A percentile compares a stretch with the other conserved stretches of the same genome.
Evolutionary conservation across 2,888 invertebrate species (phyloP).

Genomic region (Graphium colonna): DNA sequence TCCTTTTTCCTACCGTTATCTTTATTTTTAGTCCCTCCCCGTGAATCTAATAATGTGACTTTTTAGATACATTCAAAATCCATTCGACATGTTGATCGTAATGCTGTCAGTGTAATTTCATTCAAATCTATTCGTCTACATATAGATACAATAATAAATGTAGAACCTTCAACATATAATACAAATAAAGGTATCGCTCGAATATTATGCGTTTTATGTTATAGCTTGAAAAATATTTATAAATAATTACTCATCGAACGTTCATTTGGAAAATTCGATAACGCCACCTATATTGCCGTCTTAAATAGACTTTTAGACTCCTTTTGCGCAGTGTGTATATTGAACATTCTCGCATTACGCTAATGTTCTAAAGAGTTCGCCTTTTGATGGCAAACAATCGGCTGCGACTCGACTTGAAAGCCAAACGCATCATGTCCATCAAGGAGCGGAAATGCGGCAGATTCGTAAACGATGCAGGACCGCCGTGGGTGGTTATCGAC

Average conservation of each 20-base stretch:
- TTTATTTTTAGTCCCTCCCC: too few relatives aligned
- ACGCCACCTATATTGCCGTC: background rate
- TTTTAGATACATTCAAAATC: too few relatives aligned
- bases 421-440: conserved; percentile 30
- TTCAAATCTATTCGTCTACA: too few relatives aligned
- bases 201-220: too few relatives aligned
- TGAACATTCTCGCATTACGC: conserved; percentile 8
- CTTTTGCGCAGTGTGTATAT: background rate
- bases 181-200: too few relatives aligned
- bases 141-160: too few relatives aligned
- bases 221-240: too few relatives aligned
- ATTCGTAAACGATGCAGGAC: conserved; percentile 54
- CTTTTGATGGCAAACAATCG: conserved; percentile 18
- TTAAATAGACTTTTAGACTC: background rate
- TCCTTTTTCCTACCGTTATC: too few relatives aligned
- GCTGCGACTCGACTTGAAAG: conserved; percentile 25
- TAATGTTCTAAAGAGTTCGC: conserved; percentile 13
- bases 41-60: too few relatives aligned
- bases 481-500: conserved; percentile 61
- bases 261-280: background rate
- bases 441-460: conserved; percentile 60
- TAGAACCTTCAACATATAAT: too few relatives aligned
- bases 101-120: too few relatives aligned
- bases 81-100: too few relatives aligned
- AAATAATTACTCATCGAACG: background rate